Conservation (phyloP, 2,888 invertebrate species). For the Himalopsyche japonica region DNA sequence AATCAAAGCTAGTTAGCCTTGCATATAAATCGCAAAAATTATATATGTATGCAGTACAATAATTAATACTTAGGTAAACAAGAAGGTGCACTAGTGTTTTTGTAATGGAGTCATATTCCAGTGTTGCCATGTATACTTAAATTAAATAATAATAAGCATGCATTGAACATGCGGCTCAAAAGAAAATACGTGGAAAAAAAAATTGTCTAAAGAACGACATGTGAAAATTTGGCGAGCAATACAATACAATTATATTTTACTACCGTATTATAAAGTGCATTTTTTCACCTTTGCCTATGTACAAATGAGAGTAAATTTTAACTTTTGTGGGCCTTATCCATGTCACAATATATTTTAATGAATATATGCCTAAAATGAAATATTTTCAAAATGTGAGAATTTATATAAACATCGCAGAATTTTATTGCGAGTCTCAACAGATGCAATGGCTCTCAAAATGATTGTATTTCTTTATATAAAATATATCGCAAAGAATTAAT, state of each 20-base stretch:
- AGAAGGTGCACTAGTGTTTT: not conserved
- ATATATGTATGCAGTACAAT: not conserved
- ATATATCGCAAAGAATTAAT: constrained; percentile 31
- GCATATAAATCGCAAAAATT: not conserved
- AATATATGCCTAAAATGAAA: not conserved
- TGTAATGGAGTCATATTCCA: not conserved
- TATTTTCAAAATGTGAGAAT: not conserved
- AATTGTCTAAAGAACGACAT: not conserved
- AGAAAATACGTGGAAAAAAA: not conserved
- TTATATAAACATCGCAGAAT: not conserved
- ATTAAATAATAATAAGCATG: not conserved
- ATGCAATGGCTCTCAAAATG: not conserved
- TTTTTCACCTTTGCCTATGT: not conserved
- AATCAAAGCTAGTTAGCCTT: not conserved
- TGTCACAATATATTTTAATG: not conserved
- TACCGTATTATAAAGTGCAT: not conserved
- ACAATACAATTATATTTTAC: not conserved
- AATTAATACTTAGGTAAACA: not conserved
- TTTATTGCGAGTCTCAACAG: not conserved
- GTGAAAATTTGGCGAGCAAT: not conserved
- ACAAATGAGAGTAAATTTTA: not conserved
- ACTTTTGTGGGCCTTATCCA: not conserved
- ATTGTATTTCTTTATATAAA: constrained; percentile 1
- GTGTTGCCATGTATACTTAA: not conserved
- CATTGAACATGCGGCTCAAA: not conserved